Evolutionary conservation across 2,888 invertebrate genomes (phyloP).

Genomic region (Cenopis cana): DNA sequence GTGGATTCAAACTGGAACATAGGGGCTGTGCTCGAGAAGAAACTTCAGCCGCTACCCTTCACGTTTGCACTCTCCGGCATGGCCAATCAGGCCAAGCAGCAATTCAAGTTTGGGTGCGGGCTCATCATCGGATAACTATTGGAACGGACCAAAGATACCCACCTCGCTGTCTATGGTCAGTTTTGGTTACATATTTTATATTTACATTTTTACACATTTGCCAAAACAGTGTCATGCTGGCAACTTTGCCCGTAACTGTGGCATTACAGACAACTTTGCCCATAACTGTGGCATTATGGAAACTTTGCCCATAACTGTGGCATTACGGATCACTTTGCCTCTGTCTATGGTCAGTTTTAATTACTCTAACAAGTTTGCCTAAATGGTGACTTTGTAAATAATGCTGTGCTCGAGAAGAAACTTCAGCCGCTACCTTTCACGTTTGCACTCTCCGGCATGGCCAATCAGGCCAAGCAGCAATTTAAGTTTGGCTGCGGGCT

Average conservation of each 20-base stretch:
- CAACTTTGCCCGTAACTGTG: background rate
- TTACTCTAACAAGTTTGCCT: too few species aligned
- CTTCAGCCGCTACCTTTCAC: constrained; percentile 97
- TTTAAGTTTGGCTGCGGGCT: constrained; percentile 93
- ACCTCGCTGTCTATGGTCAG: too few species aligned
- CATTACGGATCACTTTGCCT: too few species aligned
- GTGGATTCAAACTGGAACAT: constrained; percentile 97
- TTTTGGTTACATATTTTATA: too few species aligned
- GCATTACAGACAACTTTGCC: too few species aligned
- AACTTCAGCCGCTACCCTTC: constrained; percentile 96
- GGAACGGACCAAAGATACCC: too few species aligned
- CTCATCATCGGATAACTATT: constrained; percentile 92
- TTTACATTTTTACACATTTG: too few species aligned
- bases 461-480: constrained; percentile 96
- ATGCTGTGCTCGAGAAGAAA: constrained; percentile 97
- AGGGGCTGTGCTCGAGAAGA: constrained; percentile 97
- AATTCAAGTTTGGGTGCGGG: constrained; percentile 97
- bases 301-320: too few species aligned
- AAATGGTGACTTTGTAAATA: too few species aligned
- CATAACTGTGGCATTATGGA: too few species aligned
- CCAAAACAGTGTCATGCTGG: background rate
- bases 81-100: constrained; percentile 96
- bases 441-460: constrained; percentile 95
- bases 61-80: constrained; percentile 96
- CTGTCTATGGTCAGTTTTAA: too few species aligned